Base-by-base conservation (phyloP, 2,797 vertebrate genomes). In the Esox lucius region DNA sequence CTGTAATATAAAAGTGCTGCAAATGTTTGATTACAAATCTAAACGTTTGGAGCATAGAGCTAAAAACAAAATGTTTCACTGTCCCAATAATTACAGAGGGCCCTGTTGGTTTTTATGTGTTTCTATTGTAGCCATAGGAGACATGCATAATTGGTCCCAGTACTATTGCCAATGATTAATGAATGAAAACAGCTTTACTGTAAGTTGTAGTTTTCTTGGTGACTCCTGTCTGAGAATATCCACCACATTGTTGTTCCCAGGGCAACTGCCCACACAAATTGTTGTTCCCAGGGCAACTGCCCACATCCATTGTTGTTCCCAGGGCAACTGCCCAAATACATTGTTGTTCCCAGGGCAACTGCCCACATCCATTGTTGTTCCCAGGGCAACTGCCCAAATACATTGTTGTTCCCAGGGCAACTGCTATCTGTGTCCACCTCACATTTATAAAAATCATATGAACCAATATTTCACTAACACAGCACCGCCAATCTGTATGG, bases 81-180 rank as follows among this genome's bases (percentile, higher is more conserved):
- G n/a, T 31, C 28, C 28, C 28, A 31, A 31, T 31, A 31, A 31
- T 31, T 31, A 31, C 28, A 31, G 28, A 31, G 3, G 28, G 28
- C 28, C 28, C 28, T 1, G 28, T 31, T 31, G 28, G 28, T 31
- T 80, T 87, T 85, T 73, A 69, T 72, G 48, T 56, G 75, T 90
- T 75, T 85, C 90, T 84, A 73, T 83, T 81, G 87, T 71, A 86
- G 91, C 88, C 77, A 78, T 53, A 77, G 68, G 76, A 42, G 3
- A 64, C 6, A 53, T 53, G 49, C 16, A 49, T 70, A 48, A 77
- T 86, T 87, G 77, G 85, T 28, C 46, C 28, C 80, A 76, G 80
- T 77, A 83, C 53, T 80, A 12, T 78, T 12, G 15, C 12, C 59
- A 62, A 26, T 62, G 24, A 24, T 62, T 62, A 12, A 62, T 39